phyloP scores from a whole-genome alignment of 2,113 vertebrate genomes.

The Lepus americanus region DNA sequence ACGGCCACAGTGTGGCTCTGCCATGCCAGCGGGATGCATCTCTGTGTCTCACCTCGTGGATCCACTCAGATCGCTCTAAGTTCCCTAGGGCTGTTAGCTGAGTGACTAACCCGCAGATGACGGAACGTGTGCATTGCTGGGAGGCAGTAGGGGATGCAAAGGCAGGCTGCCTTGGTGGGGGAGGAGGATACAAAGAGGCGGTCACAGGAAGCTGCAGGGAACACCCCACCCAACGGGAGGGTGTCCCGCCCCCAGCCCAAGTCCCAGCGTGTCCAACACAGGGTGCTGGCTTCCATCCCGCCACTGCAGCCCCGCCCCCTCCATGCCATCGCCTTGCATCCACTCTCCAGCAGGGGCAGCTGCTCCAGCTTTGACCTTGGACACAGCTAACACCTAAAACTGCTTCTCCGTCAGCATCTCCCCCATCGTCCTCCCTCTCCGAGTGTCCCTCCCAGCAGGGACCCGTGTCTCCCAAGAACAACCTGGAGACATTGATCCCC shows the following conservation, averaged over 20 bases:
- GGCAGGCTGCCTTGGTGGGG: not conserved
- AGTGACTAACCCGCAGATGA: not conserved
- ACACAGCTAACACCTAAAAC: not conserved
- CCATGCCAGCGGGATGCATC: too few relatives aligned
- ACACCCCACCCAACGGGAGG: not conserved
- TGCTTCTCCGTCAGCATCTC: not conserved
- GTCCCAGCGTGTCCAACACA: not conserved
- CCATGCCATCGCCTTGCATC: too few relatives aligned
- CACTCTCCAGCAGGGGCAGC: not conserved
- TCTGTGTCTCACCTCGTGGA: not conserved
- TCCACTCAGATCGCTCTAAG: not conserved
- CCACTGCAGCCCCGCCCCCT: not conserved
- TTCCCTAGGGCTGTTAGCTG: not conserved
- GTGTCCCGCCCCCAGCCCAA: not conserved
- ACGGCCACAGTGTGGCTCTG: not conserved
- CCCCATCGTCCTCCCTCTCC: not conserved
- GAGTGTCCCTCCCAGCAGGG: rapidly evolving
- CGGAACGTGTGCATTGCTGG: too few relatives aligned
- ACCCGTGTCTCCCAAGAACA: not conserved
- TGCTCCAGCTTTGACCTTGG: not conserved
- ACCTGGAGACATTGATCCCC: not conserved
- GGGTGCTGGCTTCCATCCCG: not conserved
- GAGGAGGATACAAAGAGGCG: not conserved
- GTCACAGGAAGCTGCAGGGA: not conserved
- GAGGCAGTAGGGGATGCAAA: not conserved